A percentile compares a stretch with the other conserved stretches of the same genome.
Conservation (phyloP, 2,888 invertebrate species). For the Rapana venosa region DNA sequence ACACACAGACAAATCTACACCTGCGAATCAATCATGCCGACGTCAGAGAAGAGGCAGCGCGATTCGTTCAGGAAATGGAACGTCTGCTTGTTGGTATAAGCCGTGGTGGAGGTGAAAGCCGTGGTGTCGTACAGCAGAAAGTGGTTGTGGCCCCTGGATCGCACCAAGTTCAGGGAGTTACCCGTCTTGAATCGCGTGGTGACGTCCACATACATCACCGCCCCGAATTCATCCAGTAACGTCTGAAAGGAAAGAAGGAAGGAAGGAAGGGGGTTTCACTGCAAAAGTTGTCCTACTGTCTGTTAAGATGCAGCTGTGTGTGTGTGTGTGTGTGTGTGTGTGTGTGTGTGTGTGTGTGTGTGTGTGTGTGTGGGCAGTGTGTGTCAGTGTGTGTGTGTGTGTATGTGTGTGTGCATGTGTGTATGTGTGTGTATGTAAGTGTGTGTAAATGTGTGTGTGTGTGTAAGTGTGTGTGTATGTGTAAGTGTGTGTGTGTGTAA, state of each 20-base stretch:
- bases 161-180: slow-evolving; percentile 59
- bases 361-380: too few species aligned
- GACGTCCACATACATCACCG: slow-evolving; percentile 64
- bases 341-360: too few species aligned
- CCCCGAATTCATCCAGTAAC: slow-evolving; percentile 65
- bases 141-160: slow-evolving; percentile 57
- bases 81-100: slow-evolving; percentile 63
- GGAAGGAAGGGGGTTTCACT: neutral
- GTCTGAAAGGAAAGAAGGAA: slow-evolving; percentile 51
- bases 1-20: slow-evolving; percentile 27
- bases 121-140: slow-evolving; percentile 65
- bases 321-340: too few species aligned
- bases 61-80: slow-evolving; percentile 64
- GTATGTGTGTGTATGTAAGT: neutral
- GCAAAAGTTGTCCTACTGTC: neutral
- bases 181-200: slow-evolving; percentile 58
- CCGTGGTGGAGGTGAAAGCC: slow-evolving; percentile 54
- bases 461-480: too few species aligned
- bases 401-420: neutral
- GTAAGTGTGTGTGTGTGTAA: too few species aligned
- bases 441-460: too few species aligned
- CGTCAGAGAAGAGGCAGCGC: slow-evolving; percentile 62
- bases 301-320: too few species aligned
- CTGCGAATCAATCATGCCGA: slow-evolving; percentile 60
- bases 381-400: neutral